Evolutionary conservation across 2,113 vertebrate genomes (phyloP), one percentile per base, ranked within the genome.

Genomic region (Motacilla tschutschensis): DNA sequence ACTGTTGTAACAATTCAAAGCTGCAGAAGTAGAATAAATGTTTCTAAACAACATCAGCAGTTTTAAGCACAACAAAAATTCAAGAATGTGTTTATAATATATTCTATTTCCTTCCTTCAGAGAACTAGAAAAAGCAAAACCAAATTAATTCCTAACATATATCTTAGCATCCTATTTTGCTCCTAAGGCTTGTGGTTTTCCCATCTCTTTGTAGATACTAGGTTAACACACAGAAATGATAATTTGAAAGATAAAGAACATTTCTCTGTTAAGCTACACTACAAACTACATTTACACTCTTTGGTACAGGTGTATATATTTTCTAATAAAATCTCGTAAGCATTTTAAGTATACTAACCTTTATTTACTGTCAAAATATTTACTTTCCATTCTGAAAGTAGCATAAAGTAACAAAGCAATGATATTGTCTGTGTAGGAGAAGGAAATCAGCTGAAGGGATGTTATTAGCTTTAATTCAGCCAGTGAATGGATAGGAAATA

Each of bases 291-390:
- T 82, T 86, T 84, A 25, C 77, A 51, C 53, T 63, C 6, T 28
- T 83, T 66, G 14, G 21, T 60, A 64, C 6, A n/a, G 5, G 10
- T 53, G 17, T 59, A 63, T 62, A 44, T 69, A 36, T 55, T 70
- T 77, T 64, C 46, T 89, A 81, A 85, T 59, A 71, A 83, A 91
- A 79, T 28, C 57, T 67, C 2, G 2, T 43, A 22, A 67, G 62
- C 6, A 40, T 50, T 50, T 80, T 70, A 74, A 48, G 29, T 48
- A 8, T 55, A 47, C 4, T 63, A 60, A 77, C 40, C 28, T 75
- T 76, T 70, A 87, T 90, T 88, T 92, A 82, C 33, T 46, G 17
- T 10, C 9, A 89, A 87, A 75, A 35, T 38, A 53, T 69, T 88
- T 83, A 18, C 14, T 74, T 58, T 28, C 31, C 60, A 43, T 64